Conservation (phyloP, 2,888 invertebrate genomes). For the Cyaniris semiargus region DNA sequence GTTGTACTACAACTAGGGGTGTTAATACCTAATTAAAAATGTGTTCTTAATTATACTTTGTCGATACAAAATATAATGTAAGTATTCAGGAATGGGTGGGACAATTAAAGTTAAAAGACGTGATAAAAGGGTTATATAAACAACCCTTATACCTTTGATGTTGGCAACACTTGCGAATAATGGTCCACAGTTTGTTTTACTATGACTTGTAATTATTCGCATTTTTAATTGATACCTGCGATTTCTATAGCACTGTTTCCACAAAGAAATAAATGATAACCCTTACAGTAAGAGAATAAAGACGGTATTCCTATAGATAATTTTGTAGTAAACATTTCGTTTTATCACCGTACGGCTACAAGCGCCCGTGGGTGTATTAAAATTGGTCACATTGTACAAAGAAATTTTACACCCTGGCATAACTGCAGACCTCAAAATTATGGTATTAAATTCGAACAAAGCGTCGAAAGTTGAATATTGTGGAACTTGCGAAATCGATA, state of each 20-base stretch:
- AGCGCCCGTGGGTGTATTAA: conserved; percentile 50
- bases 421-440: conserved; percentile 63
- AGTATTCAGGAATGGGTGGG: background rate
- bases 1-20: too few relatives aligned
- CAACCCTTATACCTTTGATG: background rate
- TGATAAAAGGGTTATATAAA: conserved; percentile 14
- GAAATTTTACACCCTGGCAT: conserved; percentile 55
- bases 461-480: conserved; percentile 51
- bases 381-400: conserved; percentile 60
- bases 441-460: conserved; percentile 61
- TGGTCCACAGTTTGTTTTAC: conserved; percentile 52
- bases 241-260: conserved; percentile 66
- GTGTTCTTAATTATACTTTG: background rate
- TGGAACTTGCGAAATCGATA: conserved; percentile 52
- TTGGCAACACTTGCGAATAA: conserved; percentile 34
- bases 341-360: conserved; percentile 28
- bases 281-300: conserved; percentile 17
- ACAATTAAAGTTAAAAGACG: background rate
- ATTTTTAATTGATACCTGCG: conserved; percentile 59
- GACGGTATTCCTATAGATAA: conserved; percentile 18
- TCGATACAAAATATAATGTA: background rate
- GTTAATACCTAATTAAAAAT: background rate
- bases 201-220: conserved; percentile 55
- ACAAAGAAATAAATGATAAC: conserved; percentile 39
- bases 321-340: conserved; percentile 28